Evolutionary conservation across 2,113 vertebrate species (phyloP).

Genomic region (Brachirus orientalis): DNA sequence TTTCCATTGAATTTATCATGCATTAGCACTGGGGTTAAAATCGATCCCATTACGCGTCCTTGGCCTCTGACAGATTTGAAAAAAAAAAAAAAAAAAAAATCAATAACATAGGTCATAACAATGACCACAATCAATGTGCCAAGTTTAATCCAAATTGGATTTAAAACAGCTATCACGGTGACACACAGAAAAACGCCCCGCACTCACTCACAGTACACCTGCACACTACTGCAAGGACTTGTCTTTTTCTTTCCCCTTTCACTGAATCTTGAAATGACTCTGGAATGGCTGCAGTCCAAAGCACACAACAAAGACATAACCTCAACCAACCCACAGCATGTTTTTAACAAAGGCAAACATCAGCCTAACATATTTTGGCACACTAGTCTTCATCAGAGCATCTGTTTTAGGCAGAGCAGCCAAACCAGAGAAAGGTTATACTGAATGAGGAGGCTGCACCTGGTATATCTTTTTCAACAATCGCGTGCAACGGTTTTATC

Average conservation of each 20-base stretch:
- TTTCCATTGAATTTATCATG: neutral
- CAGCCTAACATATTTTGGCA: constrained; percentile 62
- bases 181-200: neutral
- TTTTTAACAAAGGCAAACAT: constrained; percentile 58
- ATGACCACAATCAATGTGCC: neutral
- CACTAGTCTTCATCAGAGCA: constrained; percentile 60
- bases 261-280: constrained; percentile 33
- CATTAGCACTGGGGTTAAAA: neutral
- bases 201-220: neutral
- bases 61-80: neutral
- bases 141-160: neutral
- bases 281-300: constrained; percentile 53
- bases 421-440: constrained; percentile 60
- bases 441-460: constrained; percentile 60
- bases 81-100: neutral
- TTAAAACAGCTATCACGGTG: neutral
- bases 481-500: no score
- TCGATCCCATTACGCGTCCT: neutral
- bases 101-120: neutral
- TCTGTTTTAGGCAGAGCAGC: constrained; percentile 61
- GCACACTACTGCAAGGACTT: neutral
- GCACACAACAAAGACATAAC: constrained; percentile 47
- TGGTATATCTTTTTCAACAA: constrained; percentile 60
- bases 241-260: constrained; percentile 20
- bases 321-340: constrained; percentile 37